Evolutionary conservation across 2,888 invertebrate species (phyloP).

Genomic region (Drosophila borborema): DNA sequence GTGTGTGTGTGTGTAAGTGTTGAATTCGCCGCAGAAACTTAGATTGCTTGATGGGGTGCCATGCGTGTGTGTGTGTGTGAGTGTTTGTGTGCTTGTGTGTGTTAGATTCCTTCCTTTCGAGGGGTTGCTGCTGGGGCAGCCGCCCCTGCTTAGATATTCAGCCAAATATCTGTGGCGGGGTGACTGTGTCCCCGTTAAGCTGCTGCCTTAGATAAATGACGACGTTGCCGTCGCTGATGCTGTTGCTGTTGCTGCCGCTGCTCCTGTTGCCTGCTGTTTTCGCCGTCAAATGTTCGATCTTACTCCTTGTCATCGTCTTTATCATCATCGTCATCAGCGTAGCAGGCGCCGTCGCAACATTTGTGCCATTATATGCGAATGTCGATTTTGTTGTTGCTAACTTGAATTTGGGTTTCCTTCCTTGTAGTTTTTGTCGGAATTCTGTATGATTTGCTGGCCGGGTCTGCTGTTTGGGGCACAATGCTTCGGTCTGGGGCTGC

Average conservation of each 20-base stretch:
- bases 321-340: slow-evolving; percentile 51
- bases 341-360: slow-evolving; percentile 22
- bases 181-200: slow-evolving; percentile 55
- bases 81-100: slow-evolving; percentile 25
- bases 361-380: slow-evolving; percentile 43
- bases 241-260: slow-evolving; percentile 25
- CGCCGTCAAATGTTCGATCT: slow-evolving; percentile 75
- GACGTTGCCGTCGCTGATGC: slow-evolving; percentile 41
- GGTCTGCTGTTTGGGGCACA: slow-evolving; percentile 60
- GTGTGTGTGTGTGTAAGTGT: slow-evolving; percentile 20
- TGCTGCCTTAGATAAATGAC: slow-evolving; percentile 66
- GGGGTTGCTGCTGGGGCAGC: slow-evolving; percentile 62
- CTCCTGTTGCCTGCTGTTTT: slow-evolving; percentile 39
- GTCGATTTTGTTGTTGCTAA: slow-evolving; percentile 33
- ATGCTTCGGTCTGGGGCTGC: slow-evolving; percentile 34
- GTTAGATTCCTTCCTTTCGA: slow-evolving; percentile 59
- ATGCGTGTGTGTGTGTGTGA: slow-evolving; percentile 32
- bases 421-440: slow-evolving; percentile 68
- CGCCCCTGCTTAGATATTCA: slow-evolving; percentile 78
- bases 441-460: slow-evolving; percentile 67
- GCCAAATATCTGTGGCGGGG: slow-evolving; percentile 72
- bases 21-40: slow-evolving; percentile 70
- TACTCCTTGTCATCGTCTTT: slow-evolving; percentile 43
- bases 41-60: slow-evolving; percentile 40
- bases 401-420: slow-evolving; percentile 78